phyloP scores from a whole-genome alignment of 2,797 vertebrate genomes.

The Caiman crocodilus region DNA sequence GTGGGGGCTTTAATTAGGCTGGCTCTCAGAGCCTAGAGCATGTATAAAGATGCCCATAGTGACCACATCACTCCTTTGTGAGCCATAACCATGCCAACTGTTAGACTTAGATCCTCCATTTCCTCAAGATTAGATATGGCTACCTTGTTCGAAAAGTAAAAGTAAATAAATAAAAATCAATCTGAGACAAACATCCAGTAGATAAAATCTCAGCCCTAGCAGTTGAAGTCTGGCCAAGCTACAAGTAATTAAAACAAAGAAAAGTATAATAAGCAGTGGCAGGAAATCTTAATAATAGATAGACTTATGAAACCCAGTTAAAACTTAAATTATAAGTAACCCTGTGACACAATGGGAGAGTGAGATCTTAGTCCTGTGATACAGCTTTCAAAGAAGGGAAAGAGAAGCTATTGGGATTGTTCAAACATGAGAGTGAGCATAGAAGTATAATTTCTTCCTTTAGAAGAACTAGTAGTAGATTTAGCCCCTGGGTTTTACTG shows the following conservation, averaged over 20 bases:
- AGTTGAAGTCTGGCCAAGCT: not conserved
- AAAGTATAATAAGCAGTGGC: no score
- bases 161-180: not conserved
- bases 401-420: not conserved
- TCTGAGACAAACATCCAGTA: not conserved
- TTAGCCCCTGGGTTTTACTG: accelerated
- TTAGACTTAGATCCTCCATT: no score
- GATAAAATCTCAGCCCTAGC: not conserved
- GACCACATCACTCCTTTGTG: no score
- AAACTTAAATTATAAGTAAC: not conserved
- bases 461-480: not conserved
- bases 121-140: no score
- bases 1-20: no score
- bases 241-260: not conserved
- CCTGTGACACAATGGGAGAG: not conserved
- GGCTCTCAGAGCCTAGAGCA: no score
- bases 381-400: not conserved
- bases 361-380: not conserved
- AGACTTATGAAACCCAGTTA: not conserved
- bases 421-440: not conserved
- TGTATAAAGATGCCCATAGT: no score
- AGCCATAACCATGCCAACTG: no score
- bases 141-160: not conserved
- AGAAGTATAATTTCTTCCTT: not conserved
- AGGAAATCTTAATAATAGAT: not conserved